Percentiles rank a stretch among this genome's conserved stretches.
phyloP scores from a whole-genome alignment of 2,888 invertebrate genomes.

The Pollenia labialis region DNA sequence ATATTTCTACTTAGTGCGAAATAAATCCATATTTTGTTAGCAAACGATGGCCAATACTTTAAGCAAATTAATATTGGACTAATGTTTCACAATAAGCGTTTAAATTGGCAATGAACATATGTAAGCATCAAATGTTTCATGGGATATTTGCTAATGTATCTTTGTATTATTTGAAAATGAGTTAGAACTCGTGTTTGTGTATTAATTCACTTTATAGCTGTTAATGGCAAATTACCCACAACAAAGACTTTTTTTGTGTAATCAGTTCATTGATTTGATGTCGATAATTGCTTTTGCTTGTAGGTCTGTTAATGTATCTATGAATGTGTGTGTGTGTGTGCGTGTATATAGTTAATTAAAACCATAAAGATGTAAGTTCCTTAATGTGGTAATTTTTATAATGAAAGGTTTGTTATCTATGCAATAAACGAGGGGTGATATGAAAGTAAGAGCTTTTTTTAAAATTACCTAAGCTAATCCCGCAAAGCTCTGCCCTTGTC shows the following conservation, averaged over 20 bases:
- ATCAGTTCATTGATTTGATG: constrained; percentile 56
- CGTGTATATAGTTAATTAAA: constrained; percentile 10
- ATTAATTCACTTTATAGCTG: constrained; percentile 5
- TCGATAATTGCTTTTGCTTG: constrained; percentile 37
- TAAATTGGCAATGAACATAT: no score
- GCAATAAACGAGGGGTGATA: neutral
- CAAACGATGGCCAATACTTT: no score
- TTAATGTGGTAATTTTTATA: constrained; percentile 17
- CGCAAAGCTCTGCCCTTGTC: no score
- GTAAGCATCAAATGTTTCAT: neutral
- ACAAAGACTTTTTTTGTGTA: constrained; percentile 17
- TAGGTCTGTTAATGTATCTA: neutral
- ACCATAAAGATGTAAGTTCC: neutral
- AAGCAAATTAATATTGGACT: no score
- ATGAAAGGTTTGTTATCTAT: constrained; percentile 15
- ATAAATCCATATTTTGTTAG: no score
- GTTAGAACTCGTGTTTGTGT: neutral
- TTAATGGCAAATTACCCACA: constrained; percentile 27
- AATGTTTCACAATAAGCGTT: no score
- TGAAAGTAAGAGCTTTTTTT: neutral
- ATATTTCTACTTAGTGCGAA: no score
- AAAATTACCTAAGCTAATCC: no score
- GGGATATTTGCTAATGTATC: neutral
- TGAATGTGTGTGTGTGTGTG: neutral
- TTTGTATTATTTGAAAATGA: constrained; percentile 10